Evolutionary conservation across 2,888 invertebrate genomes (phyloP), one percentile per base, ranked within the genome.

Genomic region (Operophtera brumata): DNA sequence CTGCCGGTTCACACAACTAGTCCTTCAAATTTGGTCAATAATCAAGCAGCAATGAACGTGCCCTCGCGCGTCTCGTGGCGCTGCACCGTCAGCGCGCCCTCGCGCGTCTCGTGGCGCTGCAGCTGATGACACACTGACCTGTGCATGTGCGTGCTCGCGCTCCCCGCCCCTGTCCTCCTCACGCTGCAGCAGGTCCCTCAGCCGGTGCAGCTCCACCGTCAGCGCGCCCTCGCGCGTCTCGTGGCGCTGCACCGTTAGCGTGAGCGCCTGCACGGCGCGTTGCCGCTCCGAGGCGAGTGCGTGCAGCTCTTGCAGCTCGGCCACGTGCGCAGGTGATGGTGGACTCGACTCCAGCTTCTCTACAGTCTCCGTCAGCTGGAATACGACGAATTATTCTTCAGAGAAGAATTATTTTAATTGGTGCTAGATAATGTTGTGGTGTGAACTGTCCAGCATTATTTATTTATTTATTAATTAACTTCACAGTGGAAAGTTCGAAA

Each of bases 261-360:
- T 84, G 36, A 93, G 84, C 0, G 90, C 80, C 61, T 92, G 87
- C 3, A 94, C 83, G 0, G 91, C 84, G 1, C 88, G 84, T 69
- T 93, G 92, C 64, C 93, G 93, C 55, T 93, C 93, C 0, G 91
- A 79, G 0, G 91, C 91, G 11, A 92, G 65, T 0, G 92, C 92
- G 40, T 88, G 69, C 0, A 90, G 67, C 39, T 89, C 88, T 8
- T 83, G 79, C 0, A 89, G 70, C 39, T 90, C 89, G 0, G 84
- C 86, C 0, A 86, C 46, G 30, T 86, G 86, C 0, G 80, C 61
- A 1, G 84, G 66, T 0, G 82, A 76, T 0, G 84, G 84, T 0
- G 84, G 81, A 0, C 76, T 64, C 0, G 75, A 34, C 56, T 80
- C 76, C 0, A 87, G 64, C 9, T 83, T 64, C 5, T 83, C 78